A percentile compares a stretch with the other conserved stretches of the same genome.
These are phyloP conservation scores for Belgica antarctica DNA, from an alignment of 2,888 invertebrate genomes.

Conservation along the genomic window DNA sequence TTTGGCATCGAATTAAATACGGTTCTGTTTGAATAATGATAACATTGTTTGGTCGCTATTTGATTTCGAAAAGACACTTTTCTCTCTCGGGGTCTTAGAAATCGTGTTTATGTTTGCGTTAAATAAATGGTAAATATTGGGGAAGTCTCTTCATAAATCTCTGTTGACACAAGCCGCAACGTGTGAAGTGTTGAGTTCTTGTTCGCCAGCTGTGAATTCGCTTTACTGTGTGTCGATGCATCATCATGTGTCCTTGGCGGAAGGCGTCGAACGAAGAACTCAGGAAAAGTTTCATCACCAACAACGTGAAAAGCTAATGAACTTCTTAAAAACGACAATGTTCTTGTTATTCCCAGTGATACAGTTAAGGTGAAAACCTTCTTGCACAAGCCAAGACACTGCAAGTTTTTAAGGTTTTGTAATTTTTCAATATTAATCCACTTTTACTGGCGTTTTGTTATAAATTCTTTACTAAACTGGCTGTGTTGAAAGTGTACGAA, in stretches of 20 bases:
- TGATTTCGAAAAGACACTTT: not conserved
- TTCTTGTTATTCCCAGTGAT: too few relatives aligned
- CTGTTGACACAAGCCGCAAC: not conserved
- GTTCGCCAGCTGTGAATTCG: not conserved
- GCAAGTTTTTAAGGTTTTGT: too few relatives aligned
- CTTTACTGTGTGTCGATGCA: not conserved
- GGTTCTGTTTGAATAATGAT: conserved; percentile 11
- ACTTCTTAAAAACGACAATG: conserved; percentile 15
- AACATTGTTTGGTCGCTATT: conserved; percentile 21
- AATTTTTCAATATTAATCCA: too few relatives aligned
- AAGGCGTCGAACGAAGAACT: not conserved
- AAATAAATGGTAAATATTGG: conserved; percentile 4
- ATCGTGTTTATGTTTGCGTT: not conserved
- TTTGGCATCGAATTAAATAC: not conserved
- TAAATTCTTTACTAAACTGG: too few relatives aligned
- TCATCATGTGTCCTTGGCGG: conserved; percentile 20
- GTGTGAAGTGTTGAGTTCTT: conserved; percentile 15
- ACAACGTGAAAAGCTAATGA: not conserved
- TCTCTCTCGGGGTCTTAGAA: not conserved
- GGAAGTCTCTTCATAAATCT: not conserved
- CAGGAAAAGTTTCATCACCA: conserved; percentile 8
- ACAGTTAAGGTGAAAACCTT: not conserved
- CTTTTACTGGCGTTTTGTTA: too few relatives aligned
- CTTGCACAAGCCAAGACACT: not conserved
- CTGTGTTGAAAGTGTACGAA: too few relatives aligned